A percentile compares a stretch with the other conserved stretches of the same genome.
Evolutionary conservation across 2,113 vertebrate genomes (phyloP).

Genomic region (Oreochromis aureus): DNA sequence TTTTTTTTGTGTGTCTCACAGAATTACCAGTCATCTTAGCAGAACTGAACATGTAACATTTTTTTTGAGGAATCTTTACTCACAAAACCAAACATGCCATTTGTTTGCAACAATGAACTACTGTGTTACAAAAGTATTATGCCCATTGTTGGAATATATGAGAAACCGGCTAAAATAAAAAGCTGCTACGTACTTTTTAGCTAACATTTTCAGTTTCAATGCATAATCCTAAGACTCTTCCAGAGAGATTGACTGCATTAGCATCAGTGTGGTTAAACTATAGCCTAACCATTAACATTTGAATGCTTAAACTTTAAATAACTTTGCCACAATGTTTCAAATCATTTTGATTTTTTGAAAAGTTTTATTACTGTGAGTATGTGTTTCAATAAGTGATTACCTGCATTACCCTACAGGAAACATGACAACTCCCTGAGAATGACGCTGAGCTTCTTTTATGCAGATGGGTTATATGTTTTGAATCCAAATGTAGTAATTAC

Average conservation of each 20-base stretch:
- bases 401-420: background rate
- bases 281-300: background rate
- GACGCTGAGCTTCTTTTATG: background rate
- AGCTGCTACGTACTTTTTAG: background rate
- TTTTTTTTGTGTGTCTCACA: background rate
- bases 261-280: background rate
- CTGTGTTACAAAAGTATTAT: background rate
- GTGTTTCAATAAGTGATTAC: background rate
- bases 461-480: background rate
- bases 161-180: background rate
- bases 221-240: background rate
- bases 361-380: background rate
- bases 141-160: background rate
- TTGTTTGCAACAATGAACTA: background rate
- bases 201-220: background rate
- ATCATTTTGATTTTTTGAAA: background rate
- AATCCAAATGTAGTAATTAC: background rate
- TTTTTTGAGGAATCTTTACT: background rate
- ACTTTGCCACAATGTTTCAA: background rate
- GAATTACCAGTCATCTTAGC: background rate
- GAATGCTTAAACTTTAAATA: background rate
- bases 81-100: background rate
- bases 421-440: background rate
- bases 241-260: rapidly evolving
- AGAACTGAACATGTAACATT: background rate